These are phyloP conservation scores for Eristalis arbustorum DNA, from an alignment of 2,888 invertebrate genomes.

Conservation along the genomic window DNA sequence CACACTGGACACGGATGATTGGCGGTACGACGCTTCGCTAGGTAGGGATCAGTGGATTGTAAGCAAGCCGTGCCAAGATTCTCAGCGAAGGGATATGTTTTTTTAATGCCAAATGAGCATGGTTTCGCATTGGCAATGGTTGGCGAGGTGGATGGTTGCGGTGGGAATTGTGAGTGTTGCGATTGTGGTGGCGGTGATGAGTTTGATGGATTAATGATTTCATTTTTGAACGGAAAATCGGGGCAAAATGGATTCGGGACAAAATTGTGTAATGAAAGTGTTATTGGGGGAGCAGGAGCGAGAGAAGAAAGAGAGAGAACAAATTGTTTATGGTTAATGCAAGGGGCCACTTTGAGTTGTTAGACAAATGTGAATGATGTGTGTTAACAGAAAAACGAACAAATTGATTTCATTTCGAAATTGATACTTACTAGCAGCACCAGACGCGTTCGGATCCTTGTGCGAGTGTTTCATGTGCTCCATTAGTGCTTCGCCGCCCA, in stretches of 20 bases:
- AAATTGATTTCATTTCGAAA: slow-evolving; percentile 3
- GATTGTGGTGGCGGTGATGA: slow-evolving; percentile 42
- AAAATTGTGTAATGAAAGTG: slow-evolving; percentile 4
- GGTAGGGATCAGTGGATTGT: slow-evolving; percentile 85
- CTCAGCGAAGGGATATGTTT: slow-evolving; percentile 72
- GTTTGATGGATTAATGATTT: slow-evolving; percentile 48
- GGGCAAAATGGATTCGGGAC: slow-evolving; percentile 43
- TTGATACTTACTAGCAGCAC: slow-evolving; percentile 72
- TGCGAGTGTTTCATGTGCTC: slow-evolving; percentile 98
- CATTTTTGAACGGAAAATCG: slow-evolving; percentile 59
- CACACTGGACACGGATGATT: slow-evolving; percentile 97
- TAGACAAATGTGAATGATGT: neutral
- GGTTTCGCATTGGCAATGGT: slow-evolving; percentile 53
- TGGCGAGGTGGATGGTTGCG: slow-evolving; percentile 47
- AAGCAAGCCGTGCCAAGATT: slow-evolving; percentile 71
- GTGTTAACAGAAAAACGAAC: neutral
- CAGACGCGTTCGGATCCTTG: slow-evolving; percentile 87
- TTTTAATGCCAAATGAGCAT: slow-evolving; percentile 70
- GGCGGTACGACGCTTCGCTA: slow-evolving; percentile 95
- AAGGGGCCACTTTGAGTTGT: neutral
- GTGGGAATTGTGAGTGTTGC: slow-evolving; percentile 3
- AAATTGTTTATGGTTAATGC: slow-evolving; percentile 61
- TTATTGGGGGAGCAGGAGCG: slow-evolving; percentile 6
- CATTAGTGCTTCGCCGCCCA: slow-evolving; percentile 95
- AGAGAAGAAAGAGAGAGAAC: slow-evolving; percentile 41